Evolutionary conservation across 2,113 vertebrate genomes (phyloP).

Genomic region (Clinocottus analis): DNA sequence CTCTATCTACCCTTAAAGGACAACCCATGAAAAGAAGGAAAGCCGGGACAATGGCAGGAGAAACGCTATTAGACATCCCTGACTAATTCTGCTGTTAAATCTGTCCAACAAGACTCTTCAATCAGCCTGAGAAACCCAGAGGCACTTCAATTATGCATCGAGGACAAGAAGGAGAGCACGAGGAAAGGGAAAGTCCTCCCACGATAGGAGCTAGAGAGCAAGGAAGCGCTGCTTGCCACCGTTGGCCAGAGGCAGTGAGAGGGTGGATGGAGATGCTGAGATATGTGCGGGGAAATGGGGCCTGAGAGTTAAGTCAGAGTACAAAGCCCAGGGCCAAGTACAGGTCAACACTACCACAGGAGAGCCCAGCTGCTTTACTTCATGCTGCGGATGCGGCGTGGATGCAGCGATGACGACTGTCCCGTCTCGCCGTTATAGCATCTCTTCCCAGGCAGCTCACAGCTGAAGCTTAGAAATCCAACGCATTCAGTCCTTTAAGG

Average conservation of each 20-base stretch:
- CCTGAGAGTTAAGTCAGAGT: conserved; percentile 33
- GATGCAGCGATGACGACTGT: conserved; percentile 51
- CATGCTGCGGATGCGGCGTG: conserved; percentile 33
- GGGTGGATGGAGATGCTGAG: not conserved
- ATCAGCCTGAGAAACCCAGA: conserved; percentile 59
- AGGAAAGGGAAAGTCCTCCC: conserved; percentile 39
- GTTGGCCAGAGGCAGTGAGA: conserved; percentile 34
- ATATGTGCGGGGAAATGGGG: conserved; percentile 20
- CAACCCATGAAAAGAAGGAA: conserved; percentile 21
- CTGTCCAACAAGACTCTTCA: conserved; percentile 69
- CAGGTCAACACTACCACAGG: conserved; percentile 41
- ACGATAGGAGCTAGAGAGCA: conserved; percentile 37
- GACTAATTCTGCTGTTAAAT: conserved; percentile 67
- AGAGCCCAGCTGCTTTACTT: conserved; percentile 57
- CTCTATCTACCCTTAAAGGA: conserved; percentile 28
- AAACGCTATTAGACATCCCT: conserved; percentile 50
- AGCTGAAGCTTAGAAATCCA: conserved; percentile 12
- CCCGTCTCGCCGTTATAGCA: not conserved
- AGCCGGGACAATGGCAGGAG: conserved; percentile 19
- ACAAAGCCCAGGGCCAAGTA: conserved; percentile 47
- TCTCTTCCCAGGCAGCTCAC: conserved; percentile 27
- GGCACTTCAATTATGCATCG: conserved; percentile 76
- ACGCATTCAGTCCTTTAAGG: conserved; percentile 21
- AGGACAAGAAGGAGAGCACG: conserved; percentile 59
- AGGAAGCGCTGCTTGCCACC: conserved; percentile 28